Conservation (phyloP, 2,888 invertebrate species). For the Epiperipatus broadwayi region DNA sequence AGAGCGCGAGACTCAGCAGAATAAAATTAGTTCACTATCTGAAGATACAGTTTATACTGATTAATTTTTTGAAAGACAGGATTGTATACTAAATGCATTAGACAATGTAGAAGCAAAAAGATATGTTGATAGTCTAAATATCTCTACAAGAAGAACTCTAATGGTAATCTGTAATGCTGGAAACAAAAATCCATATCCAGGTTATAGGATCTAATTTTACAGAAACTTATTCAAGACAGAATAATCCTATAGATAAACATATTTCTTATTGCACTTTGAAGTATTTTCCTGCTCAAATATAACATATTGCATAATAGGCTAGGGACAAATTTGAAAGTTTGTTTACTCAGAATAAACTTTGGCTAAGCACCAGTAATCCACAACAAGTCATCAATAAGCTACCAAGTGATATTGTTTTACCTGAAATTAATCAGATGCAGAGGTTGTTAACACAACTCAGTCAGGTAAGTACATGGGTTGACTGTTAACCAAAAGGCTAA, state of each 20-base stretch:
- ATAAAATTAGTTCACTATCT: constrained; percentile 25
- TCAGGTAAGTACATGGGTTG: too few species aligned
- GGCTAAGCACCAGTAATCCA: too few species aligned
- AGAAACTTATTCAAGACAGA: constrained; percentile 29
- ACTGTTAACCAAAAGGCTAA: constrained; percentile 22
- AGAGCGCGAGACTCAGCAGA: too few species aligned
- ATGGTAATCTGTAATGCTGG: constrained; percentile 31
- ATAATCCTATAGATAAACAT: too few species aligned
- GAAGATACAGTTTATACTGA: constrained; percentile 26
- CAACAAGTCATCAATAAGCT: too few species aligned
- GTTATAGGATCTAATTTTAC: constrained; percentile 30
- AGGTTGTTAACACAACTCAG: too few species aligned
- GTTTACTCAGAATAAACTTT: too few species aligned
- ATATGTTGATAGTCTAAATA: constrained; percentile 30
- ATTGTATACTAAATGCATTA: constrained; percentile 28
- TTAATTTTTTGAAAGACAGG: constrained; percentile 24
- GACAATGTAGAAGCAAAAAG: constrained; percentile 29
- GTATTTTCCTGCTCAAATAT: constrained; percentile 31
- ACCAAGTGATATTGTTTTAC: too few species aligned
- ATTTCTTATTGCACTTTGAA: constrained; percentile 31
- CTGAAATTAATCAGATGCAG: too few species aligned
- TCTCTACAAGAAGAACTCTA: constrained; percentile 26
- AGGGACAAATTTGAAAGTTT: too few species aligned
- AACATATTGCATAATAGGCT: constrained; percentile 33
- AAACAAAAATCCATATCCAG: constrained; percentile 24